Evolutionary conservation across 2,888 invertebrate species (phyloP).

Genomic region (Falcaria lacertinaria): DNA sequence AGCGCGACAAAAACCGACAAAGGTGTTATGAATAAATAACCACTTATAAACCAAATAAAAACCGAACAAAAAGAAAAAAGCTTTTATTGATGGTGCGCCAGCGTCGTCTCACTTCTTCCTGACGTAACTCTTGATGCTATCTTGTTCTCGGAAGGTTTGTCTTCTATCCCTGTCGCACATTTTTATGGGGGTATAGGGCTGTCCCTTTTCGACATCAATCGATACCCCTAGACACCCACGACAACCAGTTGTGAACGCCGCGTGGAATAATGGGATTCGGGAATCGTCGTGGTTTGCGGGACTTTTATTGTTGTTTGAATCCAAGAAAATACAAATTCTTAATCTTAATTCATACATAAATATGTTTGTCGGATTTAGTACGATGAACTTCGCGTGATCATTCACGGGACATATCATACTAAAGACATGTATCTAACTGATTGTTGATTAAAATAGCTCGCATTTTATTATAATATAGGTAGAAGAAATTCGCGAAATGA

Average conservation of each 20-base stretch:
- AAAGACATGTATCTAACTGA: no score
- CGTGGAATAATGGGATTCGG: constrained; percentile 24
- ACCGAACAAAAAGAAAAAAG: constrained; percentile 34
- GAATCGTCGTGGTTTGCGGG: constrained; percentile 19
- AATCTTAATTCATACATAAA: no score
- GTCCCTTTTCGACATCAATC: constrained; percentile 57
- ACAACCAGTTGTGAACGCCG: constrained; percentile 48
- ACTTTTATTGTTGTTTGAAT: no score
- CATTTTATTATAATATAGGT: no score
- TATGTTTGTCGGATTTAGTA: no score
- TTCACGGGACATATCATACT: no score
- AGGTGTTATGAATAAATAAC: constrained; percentile 75
- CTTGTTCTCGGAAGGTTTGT: constrained; percentile 68
- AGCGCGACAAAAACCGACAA: constrained; percentile 65
- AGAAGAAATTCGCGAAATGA: no score
- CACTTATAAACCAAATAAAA: constrained; percentile 52
- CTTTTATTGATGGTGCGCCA: constrained; percentile 64
- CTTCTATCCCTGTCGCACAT: constrained; percentile 31
- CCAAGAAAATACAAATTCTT: no score
- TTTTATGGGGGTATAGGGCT: constrained; percentile 10
- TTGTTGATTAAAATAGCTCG: no score
- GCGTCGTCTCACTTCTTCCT: constrained; percentile 61
- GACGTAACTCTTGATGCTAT: constrained; percentile 65
- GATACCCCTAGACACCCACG: constrained; percentile 65
- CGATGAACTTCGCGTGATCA: no score